A percentile compares a stretch with the other conserved stretches of the same genome.
These are phyloP conservation scores for Catocala nupta DNA, from an alignment of 2,888 invertebrate genomes.

Conservation along the genomic window DNA sequence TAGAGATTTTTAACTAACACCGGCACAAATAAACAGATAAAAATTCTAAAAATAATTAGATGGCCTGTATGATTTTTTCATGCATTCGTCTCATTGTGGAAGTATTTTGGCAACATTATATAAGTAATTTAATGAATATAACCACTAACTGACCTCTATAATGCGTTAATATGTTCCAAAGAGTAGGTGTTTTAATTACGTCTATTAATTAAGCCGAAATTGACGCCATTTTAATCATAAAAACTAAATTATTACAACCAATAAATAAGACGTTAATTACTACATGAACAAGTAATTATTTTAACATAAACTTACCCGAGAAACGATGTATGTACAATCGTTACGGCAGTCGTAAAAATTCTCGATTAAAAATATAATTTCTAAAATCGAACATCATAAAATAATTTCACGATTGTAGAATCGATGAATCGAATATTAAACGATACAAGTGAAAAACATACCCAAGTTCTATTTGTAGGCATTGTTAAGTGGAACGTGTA, in stretches of 20 bases:
- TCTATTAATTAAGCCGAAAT: conserved; percentile 43
- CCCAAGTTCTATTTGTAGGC: background rate
- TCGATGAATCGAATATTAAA: background rate
- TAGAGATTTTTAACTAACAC: too few species aligned
- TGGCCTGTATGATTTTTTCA: too few species aligned
- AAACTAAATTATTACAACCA: conserved; percentile 40
- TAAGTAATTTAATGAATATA: conserved; percentile 37
- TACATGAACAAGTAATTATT: conserved; percentile 43
- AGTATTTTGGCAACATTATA: background rate
- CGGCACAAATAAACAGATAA: too few species aligned
- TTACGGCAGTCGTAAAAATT: conserved; percentile 31
- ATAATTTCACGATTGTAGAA: conserved; percentile 4
- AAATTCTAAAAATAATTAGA: too few species aligned
- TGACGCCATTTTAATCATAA: conserved; percentile 35
- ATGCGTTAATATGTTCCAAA: conserved; percentile 33
- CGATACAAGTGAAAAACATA: background rate
- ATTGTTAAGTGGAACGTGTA: too few species aligned
- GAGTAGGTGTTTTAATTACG: conserved; percentile 37
- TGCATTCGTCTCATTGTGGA: too few species aligned
- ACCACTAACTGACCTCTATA: conserved; percentile 28
- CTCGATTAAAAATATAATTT: conserved; percentile 38
- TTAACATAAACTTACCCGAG: conserved; percentile 35
- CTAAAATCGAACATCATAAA: conserved; percentile 28
- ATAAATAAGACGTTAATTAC: conserved; percentile 45
- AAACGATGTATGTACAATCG: conserved; percentile 10